Conservation (phyloP, 1,140 invertebrate species). For the Scaptodrosophila lebanonensis region DNA sequence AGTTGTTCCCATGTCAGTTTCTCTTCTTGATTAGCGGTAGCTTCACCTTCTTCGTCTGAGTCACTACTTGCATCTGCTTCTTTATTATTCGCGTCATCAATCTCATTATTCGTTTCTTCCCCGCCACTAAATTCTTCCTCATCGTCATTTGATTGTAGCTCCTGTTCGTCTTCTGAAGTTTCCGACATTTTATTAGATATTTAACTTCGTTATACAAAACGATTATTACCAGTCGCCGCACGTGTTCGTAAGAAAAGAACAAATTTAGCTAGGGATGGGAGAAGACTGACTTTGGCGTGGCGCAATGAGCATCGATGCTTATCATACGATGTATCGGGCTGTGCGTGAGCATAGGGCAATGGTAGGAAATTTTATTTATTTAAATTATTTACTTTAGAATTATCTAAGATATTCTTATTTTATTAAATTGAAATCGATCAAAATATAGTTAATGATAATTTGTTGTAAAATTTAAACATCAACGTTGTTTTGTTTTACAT, state of each 20-base stretch:
- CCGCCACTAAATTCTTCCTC: constrained; percentile 39
- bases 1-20: constrained; percentile 67
- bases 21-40: constrained; percentile 19
- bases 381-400: too few species aligned
- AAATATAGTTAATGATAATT: too few species aligned
- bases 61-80: constrained; percentile 6
- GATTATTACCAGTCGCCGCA: constrained; percentile 42
- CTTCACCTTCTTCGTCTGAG: constrained; percentile 9
- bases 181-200: constrained; percentile 63
- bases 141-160: constrained; percentile 49
- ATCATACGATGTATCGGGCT: too few species aligned
- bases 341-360: too few species aligned
- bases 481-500: too few species aligned
- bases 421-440: too few species aligned
- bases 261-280: neutral
- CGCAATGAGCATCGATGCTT: too few species aligned
- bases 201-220: constrained; percentile 10
- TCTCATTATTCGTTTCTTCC: constrained; percentile 26
- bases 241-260: constrained; percentile 40
- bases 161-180: constrained; percentile 69
- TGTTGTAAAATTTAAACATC: too few species aligned
- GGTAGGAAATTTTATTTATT: too few species aligned
- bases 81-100: constrained; percentile 5
- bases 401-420: too few species aligned
- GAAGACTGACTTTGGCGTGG: too few species aligned